Base-by-base conservation (phyloP, 2,888 invertebrate genomes). In the Drosophila cracens region DNA sequence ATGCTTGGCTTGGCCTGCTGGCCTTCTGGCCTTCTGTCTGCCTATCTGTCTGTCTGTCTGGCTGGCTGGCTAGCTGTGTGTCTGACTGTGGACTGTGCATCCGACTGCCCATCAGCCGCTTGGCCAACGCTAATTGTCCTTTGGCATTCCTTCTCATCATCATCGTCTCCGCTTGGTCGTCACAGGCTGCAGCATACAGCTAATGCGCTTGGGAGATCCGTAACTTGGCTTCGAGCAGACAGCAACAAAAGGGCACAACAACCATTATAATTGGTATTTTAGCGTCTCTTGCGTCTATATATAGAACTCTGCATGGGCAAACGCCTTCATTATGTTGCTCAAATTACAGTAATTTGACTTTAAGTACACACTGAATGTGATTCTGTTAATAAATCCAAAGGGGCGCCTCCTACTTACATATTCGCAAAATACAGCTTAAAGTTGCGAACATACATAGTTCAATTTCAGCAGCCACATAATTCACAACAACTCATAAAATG, bases 271-370 rank as follows among this genome's bases (percentile, higher is more conserved):
- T 88, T 87, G 87, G 88, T 82, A 77, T 87, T 80, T 78, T 86
- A 80, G 82, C 84, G 79, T 85, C 79, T 87, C 84, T 85, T 86
- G 83, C 81, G 69, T 82, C 82, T 87, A 84, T 83, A 83, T 87
- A 77, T 87, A 87, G 87, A 86, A 58, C 59, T 60, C 52, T 65
- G 61, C 74, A 70, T 72, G 76, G 49, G 38, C 78, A 72, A 80
- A 79, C 74, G 74, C 79, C 74, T 79, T 86, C 81, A 87, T 84
- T 84, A 87, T 74, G 76, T 83, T 85, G 82, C 85, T 76, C 34
- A 86, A 87, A 88, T 88, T 82, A 80, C 82, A 60, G 87, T 87
- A 86, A 87, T 88, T 87, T 87, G 61, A 36, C 71, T 71, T 75
- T 77, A 87, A 84, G 87, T 78, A 82, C 83, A 62, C 82, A 74